phyloP scores from a whole-genome alignment of 1,140 invertebrate species.

The Orchesella cincta region DNA sequence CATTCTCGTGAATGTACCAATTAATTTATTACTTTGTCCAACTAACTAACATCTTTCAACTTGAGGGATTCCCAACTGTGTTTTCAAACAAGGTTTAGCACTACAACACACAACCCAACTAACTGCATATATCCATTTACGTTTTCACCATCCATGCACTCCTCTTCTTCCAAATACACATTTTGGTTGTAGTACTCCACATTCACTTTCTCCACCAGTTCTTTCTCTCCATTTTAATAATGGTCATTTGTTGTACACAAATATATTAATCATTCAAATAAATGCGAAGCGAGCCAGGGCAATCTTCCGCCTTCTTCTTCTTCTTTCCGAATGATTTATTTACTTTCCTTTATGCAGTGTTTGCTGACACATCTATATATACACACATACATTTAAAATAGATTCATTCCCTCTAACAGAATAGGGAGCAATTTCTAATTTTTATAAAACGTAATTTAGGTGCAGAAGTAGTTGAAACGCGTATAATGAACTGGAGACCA shows the following conservation, averaged over 20 bases:
- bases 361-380: neutral
- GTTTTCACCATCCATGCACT: neutral
- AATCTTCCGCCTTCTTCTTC: neutral
- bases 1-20: neutral
- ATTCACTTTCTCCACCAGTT: no score
- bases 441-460: neutral
- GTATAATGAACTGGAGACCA: neutral
- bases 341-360: neutral
- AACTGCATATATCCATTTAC: neutral
- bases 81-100: neutral
- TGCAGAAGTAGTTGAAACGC: neutral
- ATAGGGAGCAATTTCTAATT: neutral
- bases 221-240: neutral
- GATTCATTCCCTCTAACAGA: neutral
- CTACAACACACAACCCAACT: neutral
- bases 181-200: no score
- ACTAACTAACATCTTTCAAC: slow-evolving; percentile 1
- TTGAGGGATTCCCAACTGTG: neutral
- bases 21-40: slow-evolving; percentile 14
- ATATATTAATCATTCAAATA: slow-evolving; percentile 14
- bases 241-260: neutral
- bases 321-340: slow-evolving; percentile 13
- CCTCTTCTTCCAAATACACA: neutral
- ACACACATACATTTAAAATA: neutral
- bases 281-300: slow-evolving; percentile 2